A percentile compares a stretch with the other conserved stretches of the same genome.
phyloP scores from a whole-genome alignment of 2,888 invertebrate genomes.

The Clitarchus hookeri region DNA sequence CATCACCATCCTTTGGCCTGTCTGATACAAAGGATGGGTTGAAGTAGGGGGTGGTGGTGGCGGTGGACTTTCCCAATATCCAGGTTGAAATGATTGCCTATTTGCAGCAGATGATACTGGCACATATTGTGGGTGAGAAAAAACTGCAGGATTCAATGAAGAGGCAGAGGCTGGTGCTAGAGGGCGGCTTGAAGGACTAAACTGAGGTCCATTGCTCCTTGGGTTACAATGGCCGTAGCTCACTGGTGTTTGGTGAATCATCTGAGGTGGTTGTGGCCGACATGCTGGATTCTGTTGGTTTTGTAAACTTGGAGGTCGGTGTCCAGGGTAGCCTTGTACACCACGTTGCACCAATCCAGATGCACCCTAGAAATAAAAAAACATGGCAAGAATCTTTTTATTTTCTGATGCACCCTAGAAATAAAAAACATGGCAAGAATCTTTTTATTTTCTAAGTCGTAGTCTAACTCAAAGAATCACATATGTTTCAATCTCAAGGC shows the following conservation, averaged over 20 bases:
- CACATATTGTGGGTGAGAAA: background rate
- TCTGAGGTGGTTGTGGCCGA: background rate
- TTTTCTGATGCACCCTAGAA: background rate
- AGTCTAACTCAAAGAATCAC: too few relatives aligned
- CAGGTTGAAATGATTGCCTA: conserved; percentile 34
- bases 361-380: background rate
- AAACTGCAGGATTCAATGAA: background rate
- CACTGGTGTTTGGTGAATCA: background rate
- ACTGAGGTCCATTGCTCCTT: background rate
- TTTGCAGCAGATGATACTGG: background rate
- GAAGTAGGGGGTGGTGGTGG: conserved; percentile 73
- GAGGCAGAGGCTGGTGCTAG: background rate
- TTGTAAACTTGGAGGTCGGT: background rate
- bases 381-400: too few relatives aligned
- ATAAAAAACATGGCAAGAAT: background rate
- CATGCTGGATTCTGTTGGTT: background rate
- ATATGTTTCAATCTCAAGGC: too few relatives aligned
- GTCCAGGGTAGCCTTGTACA: conserved; percentile 7
- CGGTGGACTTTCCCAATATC: conserved; percentile 52
- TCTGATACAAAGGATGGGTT: conserved; percentile 68
- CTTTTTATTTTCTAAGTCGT: too few relatives aligned
- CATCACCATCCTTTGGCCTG: background rate
- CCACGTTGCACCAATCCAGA: background rate
- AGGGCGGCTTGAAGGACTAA: background rate
- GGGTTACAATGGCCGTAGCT: background rate